Base-by-base conservation (phyloP, 2,113 vertebrate genomes). In the Psammodynastes pulverulentus region DNA sequence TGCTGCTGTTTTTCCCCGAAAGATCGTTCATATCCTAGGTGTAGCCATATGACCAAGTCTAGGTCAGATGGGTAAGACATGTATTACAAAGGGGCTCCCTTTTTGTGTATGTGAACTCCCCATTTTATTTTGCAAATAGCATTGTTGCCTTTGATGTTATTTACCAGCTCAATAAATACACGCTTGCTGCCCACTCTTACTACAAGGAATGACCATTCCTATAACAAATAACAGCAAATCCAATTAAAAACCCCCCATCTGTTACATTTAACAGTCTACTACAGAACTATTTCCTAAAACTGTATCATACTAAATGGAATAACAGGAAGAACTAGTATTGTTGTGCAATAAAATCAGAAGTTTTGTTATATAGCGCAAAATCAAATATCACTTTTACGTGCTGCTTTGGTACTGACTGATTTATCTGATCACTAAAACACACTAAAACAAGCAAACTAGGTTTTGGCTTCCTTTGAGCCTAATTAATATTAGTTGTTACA, bases 41-140 rank as follows among this genome's bases (percentile, higher is more conserved):
- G 92, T 93, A 93, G 9, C 88, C 85, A 93, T 90, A 84, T 94
- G 58, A 56, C 62, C 92, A 94, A 2, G 24, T 21, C 19, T 93
- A 58, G 13, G 23, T 90, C 94, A 34, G 46, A 34, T 95, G 85
- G 43, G 87, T 6, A 89, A 67, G 49, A 46, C 9, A 95, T 34
- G 0, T 92, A 92, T 56, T 91, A 92, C 84, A 23, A 21, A 89
- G 62, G 56, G 94, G 7, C 87, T 92, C 5, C 19, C 90, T 48
- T 88, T 58, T 91, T 10, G 52, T 5, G 84, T 89, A 43, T 23
- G 48, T 91, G 39, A 46, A n/a, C 58, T 51, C 23, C 46, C n/a
- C 79, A 62, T 89, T 53, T 94, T 95, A 92, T 53, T 89, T 97
- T 93, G 24, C 85, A 92, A 93, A 21, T 3, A 93, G 1, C 93